Conservation (phyloP, 2,888 invertebrate genomes). For the Drosophila bunnanda region DNA sequence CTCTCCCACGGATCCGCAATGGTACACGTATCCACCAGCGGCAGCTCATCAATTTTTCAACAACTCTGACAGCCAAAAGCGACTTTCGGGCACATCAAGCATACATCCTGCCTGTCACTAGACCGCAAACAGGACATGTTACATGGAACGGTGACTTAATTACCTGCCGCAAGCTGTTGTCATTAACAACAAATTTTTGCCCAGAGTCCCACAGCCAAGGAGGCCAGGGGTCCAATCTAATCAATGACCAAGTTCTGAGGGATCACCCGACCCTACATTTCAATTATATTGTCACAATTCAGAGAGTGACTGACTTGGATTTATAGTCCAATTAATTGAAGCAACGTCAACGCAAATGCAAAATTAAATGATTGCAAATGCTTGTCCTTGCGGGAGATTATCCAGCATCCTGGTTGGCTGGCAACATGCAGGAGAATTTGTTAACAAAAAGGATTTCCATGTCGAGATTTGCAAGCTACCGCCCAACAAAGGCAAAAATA, state of each 20-base stretch:
- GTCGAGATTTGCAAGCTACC: conserved; percentile 45
- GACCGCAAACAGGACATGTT: conserved; percentile 21
- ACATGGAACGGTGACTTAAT: conserved; percentile 57
- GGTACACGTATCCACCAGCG: not conserved
- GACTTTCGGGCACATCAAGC: conserved; percentile 46
- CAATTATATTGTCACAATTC: conserved; percentile 48
- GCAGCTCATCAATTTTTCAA: conserved; percentile 65
- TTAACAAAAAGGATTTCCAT: conserved; percentile 57
- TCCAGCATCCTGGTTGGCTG: conserved; percentile 13
- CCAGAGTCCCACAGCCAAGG: not conserved
- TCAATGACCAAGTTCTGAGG: conserved; percentile 12
- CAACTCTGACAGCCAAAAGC: conserved; percentile 56
- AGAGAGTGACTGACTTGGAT: conserved; percentile 37
- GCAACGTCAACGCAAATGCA: conserved; percentile 45
- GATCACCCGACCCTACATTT: conserved; percentile 5
- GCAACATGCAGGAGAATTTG: conserved; percentile 40
- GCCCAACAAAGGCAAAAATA: conserved; percentile 9
- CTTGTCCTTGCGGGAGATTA: conserved; percentile 35
- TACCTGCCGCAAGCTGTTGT: conserved; percentile 46
- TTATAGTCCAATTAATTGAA: conserved; percentile 63
- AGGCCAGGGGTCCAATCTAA: not conserved
- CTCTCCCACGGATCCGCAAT: not conserved
- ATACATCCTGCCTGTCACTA: conserved; percentile 25
- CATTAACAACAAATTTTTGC: conserved; percentile 47
- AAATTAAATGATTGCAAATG: conserved; percentile 66